A percentile compares a stretch with the other conserved stretches of the same genome.
phyloP scores from a whole-genome alignment of 1,140 invertebrate genomes.

The Leptestheria dahalacensis region DNA sequence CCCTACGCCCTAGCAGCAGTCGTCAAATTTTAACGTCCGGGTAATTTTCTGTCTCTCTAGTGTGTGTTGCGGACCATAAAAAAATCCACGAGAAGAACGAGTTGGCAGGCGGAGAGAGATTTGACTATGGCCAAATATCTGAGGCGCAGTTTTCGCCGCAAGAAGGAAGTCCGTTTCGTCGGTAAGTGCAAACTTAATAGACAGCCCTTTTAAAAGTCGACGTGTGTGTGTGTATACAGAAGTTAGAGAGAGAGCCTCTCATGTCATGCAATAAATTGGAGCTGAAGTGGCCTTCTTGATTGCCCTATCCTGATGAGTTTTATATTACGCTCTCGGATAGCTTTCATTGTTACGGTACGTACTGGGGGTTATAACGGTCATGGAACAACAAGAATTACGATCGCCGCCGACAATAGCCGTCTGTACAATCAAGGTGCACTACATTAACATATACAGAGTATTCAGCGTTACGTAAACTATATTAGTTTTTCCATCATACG shows the following conservation, averaged over 20 bases:
- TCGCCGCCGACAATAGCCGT: no score
- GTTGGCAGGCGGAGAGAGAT: background rate
- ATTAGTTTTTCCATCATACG: no score
- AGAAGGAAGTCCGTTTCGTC: constrained; percentile 15
- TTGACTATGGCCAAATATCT: constrained; percentile 12
- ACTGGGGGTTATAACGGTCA: no score
- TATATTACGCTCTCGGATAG: background rate
- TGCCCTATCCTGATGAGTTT: background rate
- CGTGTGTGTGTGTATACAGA: background rate
- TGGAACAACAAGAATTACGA: no score
- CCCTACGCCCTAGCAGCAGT: no score
- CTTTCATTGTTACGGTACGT: no score
- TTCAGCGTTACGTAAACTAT: no score
- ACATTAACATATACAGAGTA: no score
- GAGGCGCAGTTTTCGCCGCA: constrained; percentile 14
- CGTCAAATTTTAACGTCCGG: no score
- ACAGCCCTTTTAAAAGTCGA: background rate
- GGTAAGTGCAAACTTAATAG: constrained; percentile 4
- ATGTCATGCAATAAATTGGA: background rate
- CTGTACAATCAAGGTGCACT: no score
- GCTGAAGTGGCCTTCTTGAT: background rate
- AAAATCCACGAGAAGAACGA: background rate
- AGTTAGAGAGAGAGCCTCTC: background rate
- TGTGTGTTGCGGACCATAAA: no score
- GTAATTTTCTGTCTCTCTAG: no score